phyloP scores from a whole-genome alignment of 2,888 invertebrate species.

The Priocnemis perturbator region DNA sequence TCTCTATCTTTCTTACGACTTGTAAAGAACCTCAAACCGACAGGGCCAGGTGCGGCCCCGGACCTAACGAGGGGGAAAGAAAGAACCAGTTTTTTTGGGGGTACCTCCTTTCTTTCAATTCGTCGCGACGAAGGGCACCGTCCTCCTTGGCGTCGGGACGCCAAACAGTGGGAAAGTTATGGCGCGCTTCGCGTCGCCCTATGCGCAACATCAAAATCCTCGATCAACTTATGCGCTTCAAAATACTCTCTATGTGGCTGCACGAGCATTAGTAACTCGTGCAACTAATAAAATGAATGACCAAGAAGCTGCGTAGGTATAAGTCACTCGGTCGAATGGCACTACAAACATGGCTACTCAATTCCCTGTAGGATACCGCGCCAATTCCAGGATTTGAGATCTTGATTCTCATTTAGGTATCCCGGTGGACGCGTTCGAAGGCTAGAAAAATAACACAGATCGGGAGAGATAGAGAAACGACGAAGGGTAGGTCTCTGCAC shows the following conservation, averaged over 20 bases:
- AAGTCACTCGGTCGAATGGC: no score
- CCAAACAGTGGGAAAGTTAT: constrained; percentile 56
- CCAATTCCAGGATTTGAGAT: no score
- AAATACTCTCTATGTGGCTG: no score
- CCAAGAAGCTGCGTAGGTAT: no score
- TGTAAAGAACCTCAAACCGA: constrained; percentile 46
- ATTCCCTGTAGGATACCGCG: no score
- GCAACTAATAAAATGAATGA: no score
- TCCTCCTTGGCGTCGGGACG: constrained; percentile 36
- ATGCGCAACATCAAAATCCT: not conserved
- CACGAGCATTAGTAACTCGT: no score
- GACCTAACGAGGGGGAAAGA: constrained; percentile 60
- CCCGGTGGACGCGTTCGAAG: not conserved
- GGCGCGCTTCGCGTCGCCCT: not conserved
- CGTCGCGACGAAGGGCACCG: constrained; percentile 59
- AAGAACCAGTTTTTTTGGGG: constrained; percentile 63
- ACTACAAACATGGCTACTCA: not conserved
- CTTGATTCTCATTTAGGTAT: not conserved
- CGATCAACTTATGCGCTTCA: no score
- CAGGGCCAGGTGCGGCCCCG: constrained; percentile 69
- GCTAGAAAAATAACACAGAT: not conserved
- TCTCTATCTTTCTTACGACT: constrained; percentile 18
- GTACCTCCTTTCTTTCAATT: constrained; percentile 59
- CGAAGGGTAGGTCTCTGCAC: not conserved
- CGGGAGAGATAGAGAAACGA: not conserved